These are phyloP conservation scores for Lochmaea crataegi DNA, from an alignment of 2,888 invertebrate species.

Conservation along the genomic window DNA sequence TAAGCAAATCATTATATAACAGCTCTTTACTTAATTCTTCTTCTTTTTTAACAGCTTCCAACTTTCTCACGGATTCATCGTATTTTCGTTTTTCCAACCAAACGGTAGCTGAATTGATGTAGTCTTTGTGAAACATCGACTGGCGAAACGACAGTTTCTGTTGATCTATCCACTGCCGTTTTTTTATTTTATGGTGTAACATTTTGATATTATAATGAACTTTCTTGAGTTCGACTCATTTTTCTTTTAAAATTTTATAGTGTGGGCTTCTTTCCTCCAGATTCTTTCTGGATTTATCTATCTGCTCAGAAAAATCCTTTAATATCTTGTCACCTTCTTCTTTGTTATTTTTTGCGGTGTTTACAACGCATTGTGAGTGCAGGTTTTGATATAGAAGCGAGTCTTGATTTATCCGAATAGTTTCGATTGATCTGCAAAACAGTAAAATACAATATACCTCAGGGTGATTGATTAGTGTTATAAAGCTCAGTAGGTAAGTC, in stretches of 20 bases:
- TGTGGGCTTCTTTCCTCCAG: conserved; percentile 35
- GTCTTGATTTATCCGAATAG: conserved; percentile 25
- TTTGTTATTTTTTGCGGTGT: conserved; percentile 26
- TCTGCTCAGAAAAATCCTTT: conserved; percentile 24
- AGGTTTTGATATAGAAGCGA: conserved; percentile 29
- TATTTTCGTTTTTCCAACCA: conserved; percentile 35
- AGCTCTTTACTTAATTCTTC: no score
- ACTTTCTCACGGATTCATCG: conserved; percentile 12
- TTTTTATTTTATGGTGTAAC: conserved; percentile 27
- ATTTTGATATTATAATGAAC: conserved; percentile 29
- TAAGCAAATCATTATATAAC: no score
- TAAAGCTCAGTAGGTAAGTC: no score
- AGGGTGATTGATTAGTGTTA: no score
- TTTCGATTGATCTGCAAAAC: conserved; percentile 29
- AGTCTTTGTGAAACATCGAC: conserved; percentile 34
- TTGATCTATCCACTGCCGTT: conserved; percentile 20
- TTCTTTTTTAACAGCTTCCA: conserved; percentile 21
- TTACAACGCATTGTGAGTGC: conserved; percentile 30
- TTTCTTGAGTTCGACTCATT: conserved; percentile 30
- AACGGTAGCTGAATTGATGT: conserved; percentile 25
- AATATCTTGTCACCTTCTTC: conserved; percentile 27
- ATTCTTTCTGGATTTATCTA: conserved; percentile 29
- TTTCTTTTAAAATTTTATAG: conserved; percentile 34
- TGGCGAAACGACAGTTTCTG: conserved; percentile 20
- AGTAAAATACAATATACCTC: neutral